Evolutionary conservation across 2,797 vertebrate species (phyloP).

Genomic region (Mus minutoides): DNA sequence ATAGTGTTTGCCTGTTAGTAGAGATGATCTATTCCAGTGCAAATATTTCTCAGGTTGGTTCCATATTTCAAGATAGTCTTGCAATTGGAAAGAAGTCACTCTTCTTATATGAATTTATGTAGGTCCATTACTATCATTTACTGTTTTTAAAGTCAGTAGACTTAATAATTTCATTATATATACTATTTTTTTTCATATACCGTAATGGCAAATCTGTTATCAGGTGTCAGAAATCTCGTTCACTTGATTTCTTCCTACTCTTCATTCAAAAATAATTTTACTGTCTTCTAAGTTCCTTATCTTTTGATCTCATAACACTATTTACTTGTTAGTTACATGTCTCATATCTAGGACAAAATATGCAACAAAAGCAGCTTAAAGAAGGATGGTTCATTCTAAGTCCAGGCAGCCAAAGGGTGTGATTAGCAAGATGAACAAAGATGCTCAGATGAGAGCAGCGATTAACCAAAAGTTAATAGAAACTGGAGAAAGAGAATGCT

Average conservation of each 20-base stretch:
- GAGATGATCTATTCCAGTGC: not conserved
- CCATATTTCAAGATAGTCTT: not conserved
- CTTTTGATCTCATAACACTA: not conserved
- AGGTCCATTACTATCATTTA: not conserved
- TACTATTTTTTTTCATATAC: not conserved
- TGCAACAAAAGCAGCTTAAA: not conserved
- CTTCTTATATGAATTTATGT: not conserved
- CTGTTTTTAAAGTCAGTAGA: not conserved
- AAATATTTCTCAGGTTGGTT: not conserved
- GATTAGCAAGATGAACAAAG: too few relatives aligned
- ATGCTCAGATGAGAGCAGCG: too few relatives aligned
- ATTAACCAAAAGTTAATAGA: too few relatives aligned
- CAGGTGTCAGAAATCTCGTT: not conserved
- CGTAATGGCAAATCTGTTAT: not conserved
- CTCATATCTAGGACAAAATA: not conserved
- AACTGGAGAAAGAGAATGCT: conserved; percentile 73
- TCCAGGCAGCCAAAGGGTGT: too few relatives aligned
- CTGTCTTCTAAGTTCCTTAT: not conserved
- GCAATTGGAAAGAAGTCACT: not conserved
- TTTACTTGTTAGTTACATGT: not conserved
- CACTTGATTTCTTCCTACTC: not conserved
- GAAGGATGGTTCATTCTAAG: not conserved
- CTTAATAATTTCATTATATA: not conserved
- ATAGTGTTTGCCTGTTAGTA: not conserved
- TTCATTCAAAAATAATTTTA: not conserved